Percentiles rank a stretch among this genome's conserved stretches.
phyloP scores from a whole-genome alignment of 2,113 vertebrate genomes.

The Ophthalmolycus amberensis region DNA sequence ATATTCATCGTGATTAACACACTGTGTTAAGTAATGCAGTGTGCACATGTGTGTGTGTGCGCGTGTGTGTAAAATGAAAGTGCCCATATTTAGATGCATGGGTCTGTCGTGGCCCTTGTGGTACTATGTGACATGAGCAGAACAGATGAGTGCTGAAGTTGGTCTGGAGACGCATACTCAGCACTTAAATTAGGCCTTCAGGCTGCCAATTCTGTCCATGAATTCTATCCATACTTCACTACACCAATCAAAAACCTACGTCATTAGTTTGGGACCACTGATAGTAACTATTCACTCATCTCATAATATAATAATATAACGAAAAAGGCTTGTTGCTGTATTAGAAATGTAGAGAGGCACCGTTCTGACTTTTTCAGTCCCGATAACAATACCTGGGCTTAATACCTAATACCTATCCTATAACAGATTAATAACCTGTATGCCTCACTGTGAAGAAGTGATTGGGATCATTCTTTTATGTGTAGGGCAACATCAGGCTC shows the following conservation, averaged over 20 bases:
- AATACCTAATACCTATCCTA: no score
- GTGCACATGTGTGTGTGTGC: not conserved
- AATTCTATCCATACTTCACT: not conserved
- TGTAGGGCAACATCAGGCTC: no score
- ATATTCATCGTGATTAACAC: not conserved
- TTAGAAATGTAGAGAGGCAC: no score
- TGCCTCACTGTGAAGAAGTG: no score
- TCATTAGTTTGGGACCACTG: not conserved
- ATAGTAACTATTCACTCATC: not conserved
- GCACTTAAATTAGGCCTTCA: not conserved
- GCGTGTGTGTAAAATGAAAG: not conserved
- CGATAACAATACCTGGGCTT: no score
- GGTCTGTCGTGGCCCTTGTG: not conserved
- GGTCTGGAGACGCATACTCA: not conserved
- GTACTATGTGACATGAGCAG: conserved; percentile 18
- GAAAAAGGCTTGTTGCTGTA: no score
- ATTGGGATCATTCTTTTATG: not conserved
- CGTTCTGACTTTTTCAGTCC: no score
- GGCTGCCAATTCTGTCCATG: not conserved
- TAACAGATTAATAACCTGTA: no score
- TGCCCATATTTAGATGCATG: conserved; percentile 21
- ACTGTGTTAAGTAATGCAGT: not conserved
- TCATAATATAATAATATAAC: no score
- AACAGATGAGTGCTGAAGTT: conserved; percentile 38
- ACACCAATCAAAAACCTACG: not conserved